A percentile compares a stretch with the other conserved stretches of the same genome.
These are phyloP conservation scores for Perca fluviatilis DNA, from an alignment of 2,113 vertebrate genomes.

Conservation along the genomic window DNA sequence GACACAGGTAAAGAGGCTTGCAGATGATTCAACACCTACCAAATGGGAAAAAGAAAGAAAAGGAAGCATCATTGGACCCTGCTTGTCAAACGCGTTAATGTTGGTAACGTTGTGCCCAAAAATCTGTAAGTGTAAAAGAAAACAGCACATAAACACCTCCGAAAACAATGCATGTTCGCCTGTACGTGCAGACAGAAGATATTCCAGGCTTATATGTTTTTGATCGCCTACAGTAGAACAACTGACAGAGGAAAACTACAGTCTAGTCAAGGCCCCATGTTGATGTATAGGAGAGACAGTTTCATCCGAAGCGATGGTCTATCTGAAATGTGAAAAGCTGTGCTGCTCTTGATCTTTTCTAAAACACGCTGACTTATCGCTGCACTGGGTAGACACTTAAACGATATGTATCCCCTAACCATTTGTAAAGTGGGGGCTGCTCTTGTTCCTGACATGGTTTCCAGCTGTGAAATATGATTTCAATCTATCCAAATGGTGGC, in stretches of 20 bases:
- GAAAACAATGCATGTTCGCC: neutral
- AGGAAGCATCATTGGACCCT: neutral
- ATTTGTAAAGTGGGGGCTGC: constrained; percentile 32
- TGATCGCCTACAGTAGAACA: neutral
- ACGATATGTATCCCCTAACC: constrained; percentile 28
- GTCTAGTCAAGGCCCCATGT: neutral
- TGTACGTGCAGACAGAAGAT: neutral
- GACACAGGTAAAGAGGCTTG: neutral
- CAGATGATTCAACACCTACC: neutral
- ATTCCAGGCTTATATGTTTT: neutral
- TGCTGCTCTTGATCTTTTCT: neutral
- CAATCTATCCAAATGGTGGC: constrained; percentile 31
- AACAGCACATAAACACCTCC: neutral
- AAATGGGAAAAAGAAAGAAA: neutral
- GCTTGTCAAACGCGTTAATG: neutral
- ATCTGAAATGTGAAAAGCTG: constrained; percentile 26
- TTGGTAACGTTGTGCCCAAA: no score
- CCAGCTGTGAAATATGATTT: constrained; percentile 64
- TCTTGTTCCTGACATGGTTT: constrained; percentile 39
- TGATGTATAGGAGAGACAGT: neutral
- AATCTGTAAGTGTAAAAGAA: neutral
- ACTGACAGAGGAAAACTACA: neutral
- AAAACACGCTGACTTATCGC: constrained; percentile 43
- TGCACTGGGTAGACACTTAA: constrained; percentile 29
- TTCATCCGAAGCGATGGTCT: neutral